A percentile compares a stretch with the other conserved stretches of the same genome.
Conservation (phyloP, 2,888 invertebrate genomes). For the Gastrophysa polygoni region DNA sequence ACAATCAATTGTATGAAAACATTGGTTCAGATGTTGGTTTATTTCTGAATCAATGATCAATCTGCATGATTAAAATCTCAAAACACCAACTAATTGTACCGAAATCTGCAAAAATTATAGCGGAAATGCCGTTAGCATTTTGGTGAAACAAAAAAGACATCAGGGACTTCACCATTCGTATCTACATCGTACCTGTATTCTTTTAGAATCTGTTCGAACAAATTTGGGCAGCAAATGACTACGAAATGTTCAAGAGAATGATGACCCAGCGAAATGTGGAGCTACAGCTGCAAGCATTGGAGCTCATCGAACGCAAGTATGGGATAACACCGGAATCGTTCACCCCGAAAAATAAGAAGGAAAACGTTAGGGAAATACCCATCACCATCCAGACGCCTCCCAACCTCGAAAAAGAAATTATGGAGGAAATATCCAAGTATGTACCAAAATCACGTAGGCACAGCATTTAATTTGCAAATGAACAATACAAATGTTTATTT, state of each 20-base stretch:
- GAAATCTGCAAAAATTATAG: too few species aligned
- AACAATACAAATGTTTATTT: too few species aligned
- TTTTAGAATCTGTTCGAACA: constrained; percentile 69
- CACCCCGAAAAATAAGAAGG: constrained; percentile 58
- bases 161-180: too few species aligned
- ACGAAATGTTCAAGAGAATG: constrained; percentile 86
- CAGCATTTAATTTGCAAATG: too few species aligned
- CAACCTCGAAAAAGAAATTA: constrained; percentile 53
- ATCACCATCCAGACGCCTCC: constrained; percentile 57
- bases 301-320: constrained; percentile 80
- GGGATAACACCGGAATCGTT: constrained; percentile 71
- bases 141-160: too few species aligned
- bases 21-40: too few species aligned
- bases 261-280: constrained; percentile 94
- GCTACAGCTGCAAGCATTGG: constrained; percentile 85
- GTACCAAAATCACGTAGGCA: not conserved
- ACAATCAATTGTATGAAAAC: too few species aligned
- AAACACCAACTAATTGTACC: too few species aligned
- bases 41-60: too few species aligned
- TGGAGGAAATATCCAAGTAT: constrained; percentile 59
- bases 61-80: too few species aligned
- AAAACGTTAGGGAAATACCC: constrained; percentile 30
- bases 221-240: constrained; percentile 94
- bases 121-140: too few species aligned
- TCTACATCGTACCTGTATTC: too few species aligned